Evolutionary conservation across 2,888 invertebrate genomes (phyloP).

Genomic region (Cephus spinipes): DNA sequence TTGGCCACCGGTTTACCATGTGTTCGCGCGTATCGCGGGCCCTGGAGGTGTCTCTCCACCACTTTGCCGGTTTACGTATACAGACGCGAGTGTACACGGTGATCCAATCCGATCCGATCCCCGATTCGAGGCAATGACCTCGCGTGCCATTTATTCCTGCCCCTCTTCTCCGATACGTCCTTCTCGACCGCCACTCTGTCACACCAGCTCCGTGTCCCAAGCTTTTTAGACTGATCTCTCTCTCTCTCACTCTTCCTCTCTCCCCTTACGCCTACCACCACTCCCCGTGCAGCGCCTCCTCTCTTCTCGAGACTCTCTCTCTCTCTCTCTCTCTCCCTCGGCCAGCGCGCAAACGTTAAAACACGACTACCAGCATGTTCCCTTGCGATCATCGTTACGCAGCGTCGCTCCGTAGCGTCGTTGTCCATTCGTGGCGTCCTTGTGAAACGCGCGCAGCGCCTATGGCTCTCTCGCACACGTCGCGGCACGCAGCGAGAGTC

Average conservation of each 20-base stretch:
- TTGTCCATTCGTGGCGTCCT: background rate
- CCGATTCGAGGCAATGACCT: constrained; percentile 64
- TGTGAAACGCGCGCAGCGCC: background rate
- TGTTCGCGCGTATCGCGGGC: constrained; percentile 6
- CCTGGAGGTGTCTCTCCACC: background rate
- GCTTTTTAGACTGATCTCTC: constrained; percentile 6
- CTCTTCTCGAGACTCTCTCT: background rate
- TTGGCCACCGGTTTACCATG: constrained; percentile 18
- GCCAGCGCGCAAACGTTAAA: background rate
- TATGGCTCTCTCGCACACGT: background rate
- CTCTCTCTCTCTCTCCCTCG: background rate
- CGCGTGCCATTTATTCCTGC: constrained; percentile 60
- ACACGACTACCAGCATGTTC: background rate
- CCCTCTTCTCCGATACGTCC: constrained; percentile 34
- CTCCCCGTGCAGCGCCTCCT: background rate
- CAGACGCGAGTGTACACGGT: background rate
- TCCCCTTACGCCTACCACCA: constrained; percentile 11
- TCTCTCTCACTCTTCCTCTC: constrained; percentile 12
- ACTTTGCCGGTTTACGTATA: background rate
- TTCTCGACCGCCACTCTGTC: constrained; percentile 12
- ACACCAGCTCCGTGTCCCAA: constrained; percentile 11
- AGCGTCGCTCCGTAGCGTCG: too few relatives aligned
- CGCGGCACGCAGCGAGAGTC: background rate
- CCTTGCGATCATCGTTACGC: background rate
- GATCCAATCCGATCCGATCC: constrained; percentile 55